A percentile compares a stretch with the other conserved stretches of the same genome.
Conservation (phyloP, 2,888 invertebrate genomes). For the Cephonodes hylas region DNA sequence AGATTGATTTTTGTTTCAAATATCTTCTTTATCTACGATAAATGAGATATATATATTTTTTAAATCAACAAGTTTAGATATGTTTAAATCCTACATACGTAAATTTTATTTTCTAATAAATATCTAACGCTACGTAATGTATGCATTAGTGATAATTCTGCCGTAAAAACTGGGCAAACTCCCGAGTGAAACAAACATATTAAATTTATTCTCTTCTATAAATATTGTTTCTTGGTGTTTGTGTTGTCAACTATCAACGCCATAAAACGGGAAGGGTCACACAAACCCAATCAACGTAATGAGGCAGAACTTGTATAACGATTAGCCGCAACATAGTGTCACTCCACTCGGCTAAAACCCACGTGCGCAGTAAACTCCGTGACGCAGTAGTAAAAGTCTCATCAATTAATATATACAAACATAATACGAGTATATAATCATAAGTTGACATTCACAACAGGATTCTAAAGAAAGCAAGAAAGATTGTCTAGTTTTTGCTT, state of each 20-base stretch:
- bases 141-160: not conserved
- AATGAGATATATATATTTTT: not conserved
- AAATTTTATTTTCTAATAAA: too few relatives aligned
- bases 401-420: too few relatives aligned
- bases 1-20: not conserved
- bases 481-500: too few relatives aligned
- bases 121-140: too few relatives aligned
- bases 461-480: too few relatives aligned
- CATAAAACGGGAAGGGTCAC: constrained; percentile 16
- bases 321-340: constrained; percentile 47
- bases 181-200: not conserved
- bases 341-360: constrained; percentile 42
- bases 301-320: constrained; percentile 50
- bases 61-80: not conserved
- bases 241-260: constrained; percentile 5
- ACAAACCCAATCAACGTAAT: constrained; percentile 40
- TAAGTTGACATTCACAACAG: too few relatives aligned
- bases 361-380: constrained; percentile 32
- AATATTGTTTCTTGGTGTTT: not conserved
- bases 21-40: too few relatives aligned
- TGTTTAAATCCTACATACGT: too few relatives aligned
- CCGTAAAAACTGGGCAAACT: not conserved
- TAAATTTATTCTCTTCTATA: not conserved
- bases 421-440: too few relatives aligned
- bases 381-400: not conserved